Percentiles rank a stretch among this genome's conserved stretches.
Conservation (phyloP, 2,797 vertebrate species). For the Trachops cirrhosus region DNA sequence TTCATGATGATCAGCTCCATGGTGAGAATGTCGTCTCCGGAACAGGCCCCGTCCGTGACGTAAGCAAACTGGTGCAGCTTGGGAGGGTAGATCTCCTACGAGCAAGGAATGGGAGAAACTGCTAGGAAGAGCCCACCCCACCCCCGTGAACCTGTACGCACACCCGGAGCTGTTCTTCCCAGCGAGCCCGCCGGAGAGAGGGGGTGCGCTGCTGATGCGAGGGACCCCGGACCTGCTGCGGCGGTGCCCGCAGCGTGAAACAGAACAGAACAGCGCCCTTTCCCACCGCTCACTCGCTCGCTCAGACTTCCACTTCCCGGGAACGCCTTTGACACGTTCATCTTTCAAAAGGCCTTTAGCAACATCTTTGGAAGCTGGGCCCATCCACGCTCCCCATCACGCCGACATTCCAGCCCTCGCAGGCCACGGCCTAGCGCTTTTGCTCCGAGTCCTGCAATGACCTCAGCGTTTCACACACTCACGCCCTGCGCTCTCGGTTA, state of each 20-base stretch:
- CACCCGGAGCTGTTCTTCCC: not conserved
- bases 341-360: not conserved
- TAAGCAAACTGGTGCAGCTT: slow-evolving; percentile 97
- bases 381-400: not conserved
- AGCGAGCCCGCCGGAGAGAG: not conserved
- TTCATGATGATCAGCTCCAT: slow-evolving; percentile 98
- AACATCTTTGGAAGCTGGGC: not conserved
- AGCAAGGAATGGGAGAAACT: not conserved
- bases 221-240: too few relatives aligned
- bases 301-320: not conserved
- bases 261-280: not conserved
- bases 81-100: slow-evolving; percentile 97
- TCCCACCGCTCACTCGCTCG: not conserved
- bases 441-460: not conserved
- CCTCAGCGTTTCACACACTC: not conserved
- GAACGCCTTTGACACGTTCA: not conserved
- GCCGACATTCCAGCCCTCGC: not conserved
- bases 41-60: slow-evolving; percentile 95
- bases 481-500: not conserved
- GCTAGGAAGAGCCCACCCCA: not conserved
- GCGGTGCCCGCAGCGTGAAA: not conserved
- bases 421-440: not conserved
- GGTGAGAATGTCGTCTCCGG: slow-evolving; percentile 93
- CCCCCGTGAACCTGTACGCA: too few relatives aligned
- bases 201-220: not conserved